Evolutionary conservation across 2,113 vertebrate species (phyloP), one percentile per base, ranked within the genome.

Genomic region (Brevimyrus niger): DNA sequence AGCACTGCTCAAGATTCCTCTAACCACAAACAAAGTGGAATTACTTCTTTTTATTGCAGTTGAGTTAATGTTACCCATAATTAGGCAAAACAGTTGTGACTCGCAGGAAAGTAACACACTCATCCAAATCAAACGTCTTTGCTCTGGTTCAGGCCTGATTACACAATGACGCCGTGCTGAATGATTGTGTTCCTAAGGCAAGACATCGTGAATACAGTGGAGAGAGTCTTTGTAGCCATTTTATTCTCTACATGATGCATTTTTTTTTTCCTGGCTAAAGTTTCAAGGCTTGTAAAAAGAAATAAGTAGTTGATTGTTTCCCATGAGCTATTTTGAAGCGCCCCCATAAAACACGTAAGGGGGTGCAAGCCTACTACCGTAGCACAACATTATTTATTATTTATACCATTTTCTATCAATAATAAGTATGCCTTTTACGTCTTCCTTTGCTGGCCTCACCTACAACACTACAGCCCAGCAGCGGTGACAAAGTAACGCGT

Each of bases 81-180:
- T 94, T 94, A 92, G 82, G 92, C 89, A 93, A 90, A 94, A 94
- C 92, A 86, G 88, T 61, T 31, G 90, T 90, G 90, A 92, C 90
- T 82, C 92, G 90, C 76, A 80, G 90, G 92, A 94, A 93, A 92
- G 93, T 92, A 91, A 88, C 91, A 89, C 86, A 89, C 89, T 93
- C 46, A 44, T 93, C 92, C 92, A 94, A 94, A 95, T 91, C 92
- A 92, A 94, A 94, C 93, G 93, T 93, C 91, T 90, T 69, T 90
- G 88, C 90, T 90, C 92, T 88, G 93, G 92, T 94, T 94, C 92
- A 92, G 69, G 91, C 91, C 44, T 90, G 93, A 94, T 93, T 92
- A 92, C 93, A 95, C 94, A 95, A 94, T 94, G 94, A 94, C 90
- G 87, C 48, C 47, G 90, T 83, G 89, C 91, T 83, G 92, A 92